A percentile compares a stretch with the other conserved stretches of the same genome.
These are phyloP conservation scores for Pseudorasbora parva DNA, from an alignment of 2,113 vertebrate species.

Conservation along the genomic window DNA sequence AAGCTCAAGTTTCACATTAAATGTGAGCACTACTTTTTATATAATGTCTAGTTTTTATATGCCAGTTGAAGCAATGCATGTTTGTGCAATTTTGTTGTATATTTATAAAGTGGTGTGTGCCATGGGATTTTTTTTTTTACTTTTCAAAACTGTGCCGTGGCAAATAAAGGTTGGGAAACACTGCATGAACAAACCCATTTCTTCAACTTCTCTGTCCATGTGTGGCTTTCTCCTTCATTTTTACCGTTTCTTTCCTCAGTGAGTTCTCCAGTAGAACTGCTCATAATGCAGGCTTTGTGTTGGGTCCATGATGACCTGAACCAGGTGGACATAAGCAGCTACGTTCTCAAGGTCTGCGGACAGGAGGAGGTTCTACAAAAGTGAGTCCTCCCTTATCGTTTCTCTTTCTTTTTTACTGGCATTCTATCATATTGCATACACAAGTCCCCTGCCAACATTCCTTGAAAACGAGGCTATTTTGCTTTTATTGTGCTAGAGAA, in stretches of 20 bases:
- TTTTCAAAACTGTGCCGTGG: too few relatives aligned
- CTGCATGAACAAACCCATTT: neutral
- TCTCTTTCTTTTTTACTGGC: neutral
- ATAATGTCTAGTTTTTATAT: too few relatives aligned
- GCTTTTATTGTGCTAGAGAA: slow-evolving; percentile 52
- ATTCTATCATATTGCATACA: slow-evolving; percentile 20
- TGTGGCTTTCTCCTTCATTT: neutral
- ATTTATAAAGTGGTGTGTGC: too few relatives aligned
- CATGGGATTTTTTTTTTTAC: too few relatives aligned
- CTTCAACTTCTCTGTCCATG: neutral
- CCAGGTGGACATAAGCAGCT: slow-evolving; percentile 92
- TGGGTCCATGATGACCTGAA: slow-evolving; percentile 98
- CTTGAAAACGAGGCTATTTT: slow-evolving; percentile 40
- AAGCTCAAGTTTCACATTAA: too few relatives aligned
- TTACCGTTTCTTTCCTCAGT: slow-evolving; percentile 76
- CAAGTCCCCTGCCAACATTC: slow-evolving; percentile 54
- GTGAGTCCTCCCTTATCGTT: slow-evolving; percentile 76
- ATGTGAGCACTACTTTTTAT: too few relatives aligned
- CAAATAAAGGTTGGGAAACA: too few relatives aligned
- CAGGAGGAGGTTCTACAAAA: slow-evolving; percentile 95
- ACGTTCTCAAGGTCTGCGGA: slow-evolving; percentile 96
- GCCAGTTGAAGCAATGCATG: too few relatives aligned
- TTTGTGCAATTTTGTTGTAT: too few relatives aligned
- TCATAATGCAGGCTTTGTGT: slow-evolving; percentile 97
- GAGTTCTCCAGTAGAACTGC: slow-evolving; percentile 94